Evolutionary conservation across 2,113 vertebrate genomes (phyloP).

Genomic region (Oplegnathus fasciatus): DNA sequence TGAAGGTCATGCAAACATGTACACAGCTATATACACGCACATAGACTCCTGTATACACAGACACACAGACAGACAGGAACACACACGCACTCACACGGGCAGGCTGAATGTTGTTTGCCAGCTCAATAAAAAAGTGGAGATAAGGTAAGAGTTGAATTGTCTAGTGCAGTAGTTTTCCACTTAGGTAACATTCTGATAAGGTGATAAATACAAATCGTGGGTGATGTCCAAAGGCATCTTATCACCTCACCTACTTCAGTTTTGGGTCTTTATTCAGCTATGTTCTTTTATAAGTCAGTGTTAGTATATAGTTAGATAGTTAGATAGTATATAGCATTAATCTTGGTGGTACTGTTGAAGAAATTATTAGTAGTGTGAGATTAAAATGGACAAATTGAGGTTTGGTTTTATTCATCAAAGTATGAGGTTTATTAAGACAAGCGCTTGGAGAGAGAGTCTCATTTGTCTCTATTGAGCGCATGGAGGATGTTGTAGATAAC

Average conservation of each 20-base stretch:
- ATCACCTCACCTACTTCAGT: neutral
- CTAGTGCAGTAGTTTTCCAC: conserved; percentile 27
- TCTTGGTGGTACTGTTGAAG: neutral
- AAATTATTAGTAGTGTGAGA: neutral
- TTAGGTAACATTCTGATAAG: neutral
- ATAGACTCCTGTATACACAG: neutral
- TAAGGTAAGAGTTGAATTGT: conserved; percentile 1
- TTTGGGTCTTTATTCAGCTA: neutral
- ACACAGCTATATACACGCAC: neutral
- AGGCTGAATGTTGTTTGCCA: neutral
- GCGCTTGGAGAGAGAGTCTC: neutral
- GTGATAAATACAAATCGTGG: neutral
- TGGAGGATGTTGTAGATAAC: conserved; percentile 3
- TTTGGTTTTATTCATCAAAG: neutral
- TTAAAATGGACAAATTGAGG: neutral
- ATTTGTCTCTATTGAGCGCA: neutral
- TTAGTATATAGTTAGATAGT: too few species aligned
- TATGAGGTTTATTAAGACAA: neutral
- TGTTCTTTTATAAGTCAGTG: neutral
- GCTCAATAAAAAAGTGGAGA: conserved; percentile 2
- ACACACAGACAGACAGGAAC: neutral
- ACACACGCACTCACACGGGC: neutral
- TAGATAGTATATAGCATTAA: neutral
- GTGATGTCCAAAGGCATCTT: neutral
- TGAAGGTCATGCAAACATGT: conserved; percentile 49